phyloP scores from a whole-genome alignment of 2,113 vertebrate species.

The Euleptes europaea region DNA sequence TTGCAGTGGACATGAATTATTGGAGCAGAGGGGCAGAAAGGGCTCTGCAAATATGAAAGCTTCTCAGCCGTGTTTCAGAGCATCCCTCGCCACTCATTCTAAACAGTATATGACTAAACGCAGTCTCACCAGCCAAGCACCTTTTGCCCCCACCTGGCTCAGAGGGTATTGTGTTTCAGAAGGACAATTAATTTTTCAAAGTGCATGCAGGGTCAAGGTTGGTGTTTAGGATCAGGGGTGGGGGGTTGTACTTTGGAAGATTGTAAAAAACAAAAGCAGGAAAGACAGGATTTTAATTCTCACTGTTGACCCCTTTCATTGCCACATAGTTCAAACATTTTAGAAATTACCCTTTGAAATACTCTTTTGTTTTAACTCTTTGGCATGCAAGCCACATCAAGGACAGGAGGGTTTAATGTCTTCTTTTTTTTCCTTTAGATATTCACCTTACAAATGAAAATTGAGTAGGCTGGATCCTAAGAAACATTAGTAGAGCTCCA shows the following conservation, averaged over 20 bases:
- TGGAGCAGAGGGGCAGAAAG: neutral
- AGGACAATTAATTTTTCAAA: conserved; percentile 22
- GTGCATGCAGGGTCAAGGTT: neutral
- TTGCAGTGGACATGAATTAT: neutral
- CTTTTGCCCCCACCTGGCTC: neutral
- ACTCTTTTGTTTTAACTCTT: conserved; percentile 4
- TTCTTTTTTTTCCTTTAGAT: too few relatives aligned
- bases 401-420: neutral
- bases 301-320: neutral
- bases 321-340: neutral
- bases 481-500: too few relatives aligned
- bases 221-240: neutral
- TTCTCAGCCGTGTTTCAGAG: neutral
- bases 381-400: neutral
- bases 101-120: neutral
- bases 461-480: too few relatives aligned
- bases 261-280: neutral
- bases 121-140: neutral
- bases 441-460: too few relatives aligned
- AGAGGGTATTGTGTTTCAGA: neutral
- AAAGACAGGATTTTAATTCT: neutral
- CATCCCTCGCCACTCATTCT: neutral
- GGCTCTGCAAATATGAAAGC: neutral
- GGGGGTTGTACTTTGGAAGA: neutral
- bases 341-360: neutral